Evolutionary conservation across 2,888 invertebrate species (phyloP), one percentile per base, ranked within the genome.

Genomic region (Oscheius myriophilus): DNA sequence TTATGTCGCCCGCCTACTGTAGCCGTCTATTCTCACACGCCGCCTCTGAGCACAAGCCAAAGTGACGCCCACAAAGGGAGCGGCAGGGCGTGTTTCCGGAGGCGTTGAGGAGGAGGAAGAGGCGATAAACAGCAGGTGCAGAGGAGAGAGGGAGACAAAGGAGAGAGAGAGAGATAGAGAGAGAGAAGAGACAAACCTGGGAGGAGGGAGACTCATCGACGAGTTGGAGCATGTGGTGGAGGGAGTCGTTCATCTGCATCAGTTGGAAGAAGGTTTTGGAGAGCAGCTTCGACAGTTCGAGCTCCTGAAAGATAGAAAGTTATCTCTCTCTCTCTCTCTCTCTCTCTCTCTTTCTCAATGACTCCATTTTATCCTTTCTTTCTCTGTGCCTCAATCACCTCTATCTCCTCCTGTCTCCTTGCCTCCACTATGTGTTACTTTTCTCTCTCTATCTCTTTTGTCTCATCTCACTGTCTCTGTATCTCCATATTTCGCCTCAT

Each of bases 191-290:
- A 46, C 23, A 67, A 23, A 61, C 61, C 78, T 83, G 80, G n/a
- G 85, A 79, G 39, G 76, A 73, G 16, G 76, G 75, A 23, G 79
- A 74, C 39, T 82, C 78, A 63, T 82, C 79, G 54, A 88, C 76
- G 7, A 84, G 75, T 18, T 84, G 79, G 49, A 90, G 82, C 76
- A 90, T 86, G 79, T 90, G 90, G 55, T 87, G 85, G 78, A 89
- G 89, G 65, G 88, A 87, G 75, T 96, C 96, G 67, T 94, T 91
- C 26, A 97, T 89, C 67, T 96, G 89, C 49, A 96, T 89, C 67
- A 96, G 89, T 87, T 97, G 96, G 87, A 96, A 96, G 87, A 93
- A 92, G 16, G 96, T 90, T 87, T 95, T 94, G 88, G 95, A 96
- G 25, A 96, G 89, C 64, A 93, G 91, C 75, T 93, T 91, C 16